Base-by-base conservation (phyloP, 2,888 invertebrate genomes). In the Synanthedon vespiformis region DNA sequence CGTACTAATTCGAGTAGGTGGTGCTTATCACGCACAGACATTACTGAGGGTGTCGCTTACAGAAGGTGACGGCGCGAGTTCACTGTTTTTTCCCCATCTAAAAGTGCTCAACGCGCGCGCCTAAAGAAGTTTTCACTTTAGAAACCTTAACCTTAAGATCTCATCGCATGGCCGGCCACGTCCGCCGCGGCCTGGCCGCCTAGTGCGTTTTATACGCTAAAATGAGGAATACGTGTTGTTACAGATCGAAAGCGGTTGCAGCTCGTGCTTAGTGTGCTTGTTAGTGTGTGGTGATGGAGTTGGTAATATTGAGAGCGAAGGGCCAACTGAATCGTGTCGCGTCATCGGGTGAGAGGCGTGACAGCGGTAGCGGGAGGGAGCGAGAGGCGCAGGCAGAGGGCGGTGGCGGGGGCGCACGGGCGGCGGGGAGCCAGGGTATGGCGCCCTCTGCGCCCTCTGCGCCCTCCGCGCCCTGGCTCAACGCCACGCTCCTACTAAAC, bases 281-380 rank as follows among this genome's bases (percentile, higher is more conserved):
- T 61, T 65, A 78, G 79, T 67, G 80, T 67, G 86, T 81, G 74
- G 81, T 89, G 89, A 88, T 88, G 89, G 89, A 89, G 87, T 80
- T 89, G 83, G 89, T 89, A 89, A 89, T 89, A 88, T 73, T 89
- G 74, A 88, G 84, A 83, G 88, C 88, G 68, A 84, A 87, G 88
- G 86, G 89, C 80, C 88, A 88, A 79, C 89, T 89, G 74, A 88
- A 88, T 84, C 89, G 89, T 85, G 85, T 89, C 76, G 85, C 85
- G 78, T 87, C 87, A 75, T 75, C 80, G 67, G 74, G 73, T 62
- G 73, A 71, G 65, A 69, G 68, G 68, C 80, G 80, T 71, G 71
- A 70, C 57, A 60, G 58, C 56, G 13, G 6, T 22, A 59, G 62
- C 60, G 61, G 64, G 68, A 60, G 65, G 58, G 59, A 61, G 65